Evolutionary conservation across 2,113 vertebrate genomes (phyloP), one percentile per base, ranked within the genome.

Genomic region (Sinocyclocheilus rhinocerous): DNA sequence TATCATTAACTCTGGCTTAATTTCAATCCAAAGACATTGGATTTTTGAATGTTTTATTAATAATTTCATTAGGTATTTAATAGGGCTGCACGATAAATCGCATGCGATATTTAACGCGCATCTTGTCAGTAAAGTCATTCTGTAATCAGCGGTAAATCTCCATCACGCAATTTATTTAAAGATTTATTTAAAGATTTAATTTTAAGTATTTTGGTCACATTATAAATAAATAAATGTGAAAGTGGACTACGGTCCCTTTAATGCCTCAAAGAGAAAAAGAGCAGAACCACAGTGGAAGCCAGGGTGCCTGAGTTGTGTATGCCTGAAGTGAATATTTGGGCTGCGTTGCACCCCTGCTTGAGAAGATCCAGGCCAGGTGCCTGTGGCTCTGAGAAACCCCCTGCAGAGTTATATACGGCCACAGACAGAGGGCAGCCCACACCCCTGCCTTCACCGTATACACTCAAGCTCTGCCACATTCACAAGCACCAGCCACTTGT

Each of bases 381-480:
- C 81, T 29, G 42, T 48, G 73, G 57, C 83, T 87, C 61, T 72
- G 83, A 83, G 86, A 85, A 89, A 83, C 69, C 84, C 57, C 76
- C 88, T 69, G 69, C 77, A 73, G 72, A 76, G 77, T 85, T 87
- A 85, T 75, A 83, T 63, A 89, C 50, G 26, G 73, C 26, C 48
- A n/a, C 83, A 85, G 81, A 85, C 75, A 79, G 81, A 75, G 75
- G 80, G 76, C 83, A 77, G 82, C 50, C 57, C 29, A 18, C 57
- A 52, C 77, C 84, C 45, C 61, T 72, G 13, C 76, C 81, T 77
- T 70, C 52, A 59, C 67, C 20, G 82, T 36, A 59, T 69, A 85
- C 83, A 88, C 83, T 63, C 79, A 89, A 87, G 79, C 82, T 22
- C 75, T 70, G 39, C 76, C 87, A 88, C n/a, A 57, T 84, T 82